These are phyloP conservation scores for Neogobius melanostomus DNA, from an alignment of 2,113 vertebrate genomes.

Conservation along the genomic window DNA sequence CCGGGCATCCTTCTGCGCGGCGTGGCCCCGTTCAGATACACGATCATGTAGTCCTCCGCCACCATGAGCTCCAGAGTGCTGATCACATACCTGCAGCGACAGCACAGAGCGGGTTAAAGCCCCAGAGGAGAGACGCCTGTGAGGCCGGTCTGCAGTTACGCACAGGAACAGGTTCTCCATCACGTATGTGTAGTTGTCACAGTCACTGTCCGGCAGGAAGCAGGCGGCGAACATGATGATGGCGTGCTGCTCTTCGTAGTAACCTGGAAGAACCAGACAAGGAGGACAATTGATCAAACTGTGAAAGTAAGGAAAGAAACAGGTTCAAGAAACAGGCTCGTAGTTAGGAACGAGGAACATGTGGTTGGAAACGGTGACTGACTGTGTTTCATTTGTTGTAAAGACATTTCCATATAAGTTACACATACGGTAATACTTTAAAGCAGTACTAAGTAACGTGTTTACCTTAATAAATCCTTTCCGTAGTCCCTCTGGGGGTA, in stretches of 20 bases:
- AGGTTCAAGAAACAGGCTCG: neutral
- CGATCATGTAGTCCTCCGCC: conserved; percentile 97
- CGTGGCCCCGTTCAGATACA: conserved; percentile 96
- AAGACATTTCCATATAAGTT: too few relatives aligned
- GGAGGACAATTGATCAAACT: neutral
- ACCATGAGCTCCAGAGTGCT: conserved; percentile 97
- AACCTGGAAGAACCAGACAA: conserved; percentile 76
- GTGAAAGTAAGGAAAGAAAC: neutral
- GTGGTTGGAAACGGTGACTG: too few relatives aligned
- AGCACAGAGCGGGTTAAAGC: neutral
- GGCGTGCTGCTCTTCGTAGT: conserved; percentile 94
- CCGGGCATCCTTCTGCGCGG: conserved; percentile 95
- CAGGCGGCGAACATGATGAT: conserved; percentile 98
- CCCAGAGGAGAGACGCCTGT: neutral
- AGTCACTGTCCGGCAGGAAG: conserved; percentile 93
- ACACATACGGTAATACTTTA: too few relatives aligned
- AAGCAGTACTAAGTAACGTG: too few relatives aligned
- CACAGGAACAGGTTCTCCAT: conserved; percentile 99
- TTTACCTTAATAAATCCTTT: too few relatives aligned
- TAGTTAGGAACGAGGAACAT: too few relatives aligned
- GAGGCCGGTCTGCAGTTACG: conserved; percentile 55
- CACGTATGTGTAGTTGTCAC: conserved; percentile 91
- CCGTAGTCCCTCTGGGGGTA: too few relatives aligned
- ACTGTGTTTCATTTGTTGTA: too few relatives aligned
- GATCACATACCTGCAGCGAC: conserved; percentile 87